phyloP scores from a whole-genome alignment of 1,140 invertebrate genomes.

The Leptoteleia sp. region DNA sequence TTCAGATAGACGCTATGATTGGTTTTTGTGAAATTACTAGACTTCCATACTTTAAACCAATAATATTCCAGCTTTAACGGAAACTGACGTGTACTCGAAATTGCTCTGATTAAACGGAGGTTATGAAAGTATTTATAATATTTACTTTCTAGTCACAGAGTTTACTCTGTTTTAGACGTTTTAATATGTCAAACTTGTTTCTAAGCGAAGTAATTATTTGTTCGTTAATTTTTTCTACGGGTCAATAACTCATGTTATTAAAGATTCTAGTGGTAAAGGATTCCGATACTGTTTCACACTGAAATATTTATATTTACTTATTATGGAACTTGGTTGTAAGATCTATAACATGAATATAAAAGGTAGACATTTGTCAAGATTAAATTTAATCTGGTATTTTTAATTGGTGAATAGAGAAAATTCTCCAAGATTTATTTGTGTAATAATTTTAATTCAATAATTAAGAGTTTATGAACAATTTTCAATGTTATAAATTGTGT shows the following conservation, averaged over 20 bases:
- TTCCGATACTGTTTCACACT: slow-evolving; percentile 11
- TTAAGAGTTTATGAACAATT: no score
- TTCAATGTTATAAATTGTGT: no score
- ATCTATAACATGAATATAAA: slow-evolving; percentile 18
- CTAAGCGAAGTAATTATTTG: slow-evolving; percentile 11
- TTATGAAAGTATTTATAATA: slow-evolving; percentile 39
- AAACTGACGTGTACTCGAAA: no score
- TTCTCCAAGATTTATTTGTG: no score
- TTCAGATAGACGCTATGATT: no score
- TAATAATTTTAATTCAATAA: no score
- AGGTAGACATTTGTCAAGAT: slow-evolving; percentile 22
- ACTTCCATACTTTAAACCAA: no score
- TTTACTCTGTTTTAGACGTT: slow-evolving; percentile 26
- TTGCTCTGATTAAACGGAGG: no score
- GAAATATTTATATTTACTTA: slow-evolving; percentile 23
- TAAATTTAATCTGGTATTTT: no score
- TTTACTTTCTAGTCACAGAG: slow-evolving; percentile 36
- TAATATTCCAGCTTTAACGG: no score
- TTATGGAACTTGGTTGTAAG: slow-evolving; percentile 2
- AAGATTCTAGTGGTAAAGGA: slow-evolving; percentile 19
- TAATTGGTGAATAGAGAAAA: no score
- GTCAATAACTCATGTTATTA: background rate
- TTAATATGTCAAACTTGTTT: slow-evolving; percentile 27
- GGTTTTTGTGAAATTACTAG: no score
- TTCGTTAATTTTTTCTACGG: slow-evolving; percentile 2